Evolutionary conservation across 2,113 vertebrate genomes (phyloP).

Genomic region (Dryoscopus gambensis): DNA sequence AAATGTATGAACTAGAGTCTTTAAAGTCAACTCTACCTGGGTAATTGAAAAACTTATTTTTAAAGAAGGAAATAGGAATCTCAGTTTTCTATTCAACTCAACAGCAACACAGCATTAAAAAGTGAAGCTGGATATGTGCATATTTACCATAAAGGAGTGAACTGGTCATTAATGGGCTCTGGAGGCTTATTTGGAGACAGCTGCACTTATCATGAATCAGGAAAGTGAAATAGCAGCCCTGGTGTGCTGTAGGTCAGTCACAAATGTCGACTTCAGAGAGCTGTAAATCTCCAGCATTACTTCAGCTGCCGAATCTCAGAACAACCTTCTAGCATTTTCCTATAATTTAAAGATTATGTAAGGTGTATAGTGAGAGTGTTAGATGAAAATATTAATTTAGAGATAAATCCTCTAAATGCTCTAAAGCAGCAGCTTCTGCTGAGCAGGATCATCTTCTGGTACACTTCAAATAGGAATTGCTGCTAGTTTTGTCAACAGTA

Average conservation of each 20-base stretch:
- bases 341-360: conserved; percentile 77
- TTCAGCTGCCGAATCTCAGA: conserved; percentile 58
- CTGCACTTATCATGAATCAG: conserved; percentile 76
- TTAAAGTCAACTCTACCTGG: background rate
- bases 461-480: conserved; percentile 69
- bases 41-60: conserved; percentile 1
- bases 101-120: conserved; percentile 40
- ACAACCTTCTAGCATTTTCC: conserved; percentile 65
- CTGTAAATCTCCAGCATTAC: conserved; percentile 67
- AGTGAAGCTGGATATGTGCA: conserved; percentile 49
- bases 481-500: conserved; percentile 75
- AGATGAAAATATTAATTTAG: conserved; percentile 79
- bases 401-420: conserved; percentile 73
- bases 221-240: conserved; percentile 72
- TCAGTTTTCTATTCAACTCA: conserved; percentile 52
- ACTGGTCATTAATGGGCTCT: conserved; percentile 66
- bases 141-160: conserved; percentile 68
- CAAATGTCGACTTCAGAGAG: conserved; percentile 71
- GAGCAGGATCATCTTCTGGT: conserved; percentile 61
- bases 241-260: conserved; percentile 74
- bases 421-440: conserved; percentile 54
- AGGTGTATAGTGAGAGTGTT: conserved; percentile 64
- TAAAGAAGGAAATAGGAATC: background rate
- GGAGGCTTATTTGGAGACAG: conserved; percentile 71
- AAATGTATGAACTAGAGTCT: background rate